Percentiles rank a stretch among this genome's conserved stretches.
phyloP scores from a whole-genome alignment of 1,140 invertebrate genomes.

The Aphis gossypii region DNA sequence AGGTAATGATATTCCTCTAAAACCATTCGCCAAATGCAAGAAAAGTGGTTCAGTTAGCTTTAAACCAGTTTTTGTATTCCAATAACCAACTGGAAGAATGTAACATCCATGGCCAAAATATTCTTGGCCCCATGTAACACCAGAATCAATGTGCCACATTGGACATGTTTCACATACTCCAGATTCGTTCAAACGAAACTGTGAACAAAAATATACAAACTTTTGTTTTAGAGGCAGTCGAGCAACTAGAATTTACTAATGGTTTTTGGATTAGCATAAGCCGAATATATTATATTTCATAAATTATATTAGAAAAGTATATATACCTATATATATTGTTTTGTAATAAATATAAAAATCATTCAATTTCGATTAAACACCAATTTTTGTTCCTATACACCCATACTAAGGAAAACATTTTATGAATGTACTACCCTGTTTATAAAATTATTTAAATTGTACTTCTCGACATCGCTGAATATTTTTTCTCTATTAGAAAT shows the following conservation, averaged over 20 bases:
- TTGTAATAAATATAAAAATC: no score
- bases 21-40: conserved; percentile 79
- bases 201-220: not conserved
- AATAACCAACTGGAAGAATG: conserved; percentile 73
- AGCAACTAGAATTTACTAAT: not conserved
- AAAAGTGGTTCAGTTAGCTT: conserved; percentile 75
- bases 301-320: not conserved
- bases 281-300: not conserved
- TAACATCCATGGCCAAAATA: conserved; percentile 61
- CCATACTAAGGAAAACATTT: no score
- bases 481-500: no score
- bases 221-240: not conserved
- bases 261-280: not conserved
- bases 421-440: no score
- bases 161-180: conserved; percentile 72
- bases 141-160: conserved; percentile 71
- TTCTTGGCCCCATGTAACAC: conserved; percentile 73
- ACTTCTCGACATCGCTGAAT: no score
- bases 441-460: no score
- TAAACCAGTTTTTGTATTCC: conserved; percentile 75
- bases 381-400: no score
- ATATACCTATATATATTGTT: no score
- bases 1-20: conserved; percentile 75
- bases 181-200: conserved; percentile 67
- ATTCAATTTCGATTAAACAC: no score